A percentile compares a stretch with the other conserved stretches of the same genome.
phyloP scores from a whole-genome alignment of 2,888 invertebrate species.

The Lasius fuliginosus region DNA sequence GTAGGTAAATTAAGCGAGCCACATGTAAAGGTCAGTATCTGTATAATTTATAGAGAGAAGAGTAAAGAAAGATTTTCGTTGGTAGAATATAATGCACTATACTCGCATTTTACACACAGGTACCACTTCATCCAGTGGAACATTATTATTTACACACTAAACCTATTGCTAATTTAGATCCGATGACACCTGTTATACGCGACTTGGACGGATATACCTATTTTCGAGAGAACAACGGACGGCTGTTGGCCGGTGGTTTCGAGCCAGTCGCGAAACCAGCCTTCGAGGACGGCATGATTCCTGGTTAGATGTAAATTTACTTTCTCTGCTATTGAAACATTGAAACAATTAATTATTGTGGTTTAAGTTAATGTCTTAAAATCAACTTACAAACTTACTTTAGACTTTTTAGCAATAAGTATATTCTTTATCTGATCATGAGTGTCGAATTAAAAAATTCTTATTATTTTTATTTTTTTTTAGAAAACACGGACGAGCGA shows the following conservation, averaged over 20 bases:
- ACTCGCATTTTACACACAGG: conserved; percentile 82
- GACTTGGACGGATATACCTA: conserved; percentile 96
- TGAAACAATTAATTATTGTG: not conserved
- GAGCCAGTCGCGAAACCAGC: conserved; percentile 96
- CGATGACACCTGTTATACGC: conserved; percentile 94
- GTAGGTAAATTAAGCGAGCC: conserved; percentile 95
- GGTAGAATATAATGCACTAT: not conserved
- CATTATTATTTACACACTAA: conserved; percentile 97
- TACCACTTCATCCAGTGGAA: conserved; percentile 96
- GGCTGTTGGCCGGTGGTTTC: conserved; percentile 96
- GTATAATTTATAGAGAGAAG: not conserved
- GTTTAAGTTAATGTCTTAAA: not conserved
- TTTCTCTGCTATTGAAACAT: not conserved
- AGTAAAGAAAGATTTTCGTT: not conserved
- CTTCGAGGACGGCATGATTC: conserved; percentile 92
- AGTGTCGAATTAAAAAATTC: not conserved
- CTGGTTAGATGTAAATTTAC: conserved; percentile 85
- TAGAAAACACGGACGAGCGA: conserved; percentile 89
- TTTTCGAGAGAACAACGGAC: conserved; percentile 94
- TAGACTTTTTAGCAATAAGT: not conserved
- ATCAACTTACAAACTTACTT: not conserved
- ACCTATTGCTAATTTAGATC: conserved; percentile 91
- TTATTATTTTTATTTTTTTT: conserved; percentile 52
- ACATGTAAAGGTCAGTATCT: conserved; percentile 89
- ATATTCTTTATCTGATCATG: not conserved